Conservation (phyloP, 2,888 invertebrate species). For the Bursaphelenchus okinawaensis region DNA sequence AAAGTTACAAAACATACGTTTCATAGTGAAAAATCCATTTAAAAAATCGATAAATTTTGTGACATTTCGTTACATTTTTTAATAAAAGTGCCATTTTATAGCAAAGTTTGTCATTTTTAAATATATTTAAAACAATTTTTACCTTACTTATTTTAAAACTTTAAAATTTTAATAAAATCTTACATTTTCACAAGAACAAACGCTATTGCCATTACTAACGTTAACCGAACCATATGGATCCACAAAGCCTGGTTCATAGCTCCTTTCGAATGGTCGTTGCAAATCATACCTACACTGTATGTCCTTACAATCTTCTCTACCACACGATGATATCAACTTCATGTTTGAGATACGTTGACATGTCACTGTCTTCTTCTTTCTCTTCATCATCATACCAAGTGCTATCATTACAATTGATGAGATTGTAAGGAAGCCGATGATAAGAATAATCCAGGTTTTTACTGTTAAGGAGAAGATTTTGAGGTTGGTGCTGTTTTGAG, state of each 20-base stretch:
- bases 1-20: too few species aligned
- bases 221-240: not conserved
- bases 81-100: not conserved
- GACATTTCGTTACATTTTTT: not conserved
- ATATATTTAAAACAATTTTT: too few species aligned
- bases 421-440: not conserved
- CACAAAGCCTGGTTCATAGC: not conserved
- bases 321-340: not conserved
- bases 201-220: not conserved
- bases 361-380: not conserved
- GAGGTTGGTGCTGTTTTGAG: not conserved
- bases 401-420: not conserved
- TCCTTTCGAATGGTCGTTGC: not conserved
- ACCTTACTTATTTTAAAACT: too few species aligned
- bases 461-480: not conserved
- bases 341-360: not conserved
- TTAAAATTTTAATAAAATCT: too few species aligned
- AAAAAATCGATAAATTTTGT: too few species aligned
- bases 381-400: not conserved
- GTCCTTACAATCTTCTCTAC: not conserved
- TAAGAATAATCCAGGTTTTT: not conserved
- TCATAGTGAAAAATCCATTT: too few species aligned
- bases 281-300: not conserved
- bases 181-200: not conserved
- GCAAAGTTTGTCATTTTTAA: too few species aligned